These are phyloP conservation scores for Hylomyscus alleni DNA, from an alignment of 2,797 vertebrate species.

Conservation along the genomic window DNA sequence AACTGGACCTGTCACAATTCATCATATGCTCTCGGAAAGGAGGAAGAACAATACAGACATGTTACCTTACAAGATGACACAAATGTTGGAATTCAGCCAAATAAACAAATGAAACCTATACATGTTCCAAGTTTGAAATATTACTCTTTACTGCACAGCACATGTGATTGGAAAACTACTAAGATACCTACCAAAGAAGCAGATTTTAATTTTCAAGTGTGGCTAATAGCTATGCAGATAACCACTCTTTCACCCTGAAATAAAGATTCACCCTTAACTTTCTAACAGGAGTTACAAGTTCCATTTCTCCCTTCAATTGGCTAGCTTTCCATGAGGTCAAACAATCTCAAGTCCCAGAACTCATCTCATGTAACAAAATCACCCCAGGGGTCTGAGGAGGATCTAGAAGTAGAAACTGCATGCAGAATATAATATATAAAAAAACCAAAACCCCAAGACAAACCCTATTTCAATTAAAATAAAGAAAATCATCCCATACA, in stretches of 20 bases:
- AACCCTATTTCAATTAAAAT: background rate
- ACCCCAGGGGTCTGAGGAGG: background rate
- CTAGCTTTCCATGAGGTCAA: background rate
- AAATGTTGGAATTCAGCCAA: constrained; percentile 8
- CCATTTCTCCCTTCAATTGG: constrained; percentile 13
- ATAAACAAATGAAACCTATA: background rate
- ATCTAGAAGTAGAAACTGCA: background rate
- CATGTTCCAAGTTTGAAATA: constrained; percentile 54
- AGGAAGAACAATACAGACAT: constrained; percentile 44
- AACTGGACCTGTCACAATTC: constrained; percentile 14
- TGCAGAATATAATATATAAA: background rate
- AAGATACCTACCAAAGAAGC: constrained; percentile 58
- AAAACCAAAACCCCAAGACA: background rate
- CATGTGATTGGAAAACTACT: constrained; percentile 23
- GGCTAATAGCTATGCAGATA: background rate
- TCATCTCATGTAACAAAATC: background rate
- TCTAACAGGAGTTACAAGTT: background rate
- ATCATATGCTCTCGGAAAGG: constrained; percentile 41
- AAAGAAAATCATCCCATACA: background rate
- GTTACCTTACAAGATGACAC: constrained; percentile 56
- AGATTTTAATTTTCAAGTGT: constrained; percentile 58
- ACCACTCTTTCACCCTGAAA: background rate
- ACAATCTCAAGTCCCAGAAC: constrained; percentile 20
- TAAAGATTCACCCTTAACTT: background rate
- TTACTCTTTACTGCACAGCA: background rate